Conservation (phyloP, 2,113 vertebrate species). For the Lamprotornis superbus region DNA sequence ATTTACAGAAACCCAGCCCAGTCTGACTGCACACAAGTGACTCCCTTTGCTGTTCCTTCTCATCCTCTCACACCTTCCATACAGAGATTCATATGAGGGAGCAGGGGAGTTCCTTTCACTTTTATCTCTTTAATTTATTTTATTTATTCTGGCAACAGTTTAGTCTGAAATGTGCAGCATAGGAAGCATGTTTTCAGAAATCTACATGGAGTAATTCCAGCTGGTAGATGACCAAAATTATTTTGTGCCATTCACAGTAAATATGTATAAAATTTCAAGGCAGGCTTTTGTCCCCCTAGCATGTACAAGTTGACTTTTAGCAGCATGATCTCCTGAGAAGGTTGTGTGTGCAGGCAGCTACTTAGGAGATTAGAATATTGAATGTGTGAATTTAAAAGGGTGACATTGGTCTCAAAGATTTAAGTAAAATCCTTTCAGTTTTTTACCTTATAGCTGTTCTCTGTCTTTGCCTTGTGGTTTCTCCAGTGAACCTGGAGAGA, state of each 20-base stretch:
- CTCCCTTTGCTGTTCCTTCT: background rate
- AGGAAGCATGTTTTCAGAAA: background rate
- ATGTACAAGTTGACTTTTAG: background rate
- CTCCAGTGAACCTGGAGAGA: background rate
- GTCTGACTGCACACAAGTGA: background rate
- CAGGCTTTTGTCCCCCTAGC: accelerated
- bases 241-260: background rate
- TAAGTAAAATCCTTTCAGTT: background rate
- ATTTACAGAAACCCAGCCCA: background rate
- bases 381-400: background rate
- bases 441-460: background rate
- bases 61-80: background rate
- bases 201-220: background rate
- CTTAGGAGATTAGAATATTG: background rate
- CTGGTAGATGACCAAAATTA: background rate
- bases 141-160: background rate
- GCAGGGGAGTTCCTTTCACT: background rate
- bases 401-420: background rate
- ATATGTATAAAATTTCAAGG: background rate
- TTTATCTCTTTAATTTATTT: background rate
- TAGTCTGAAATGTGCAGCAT: background rate
- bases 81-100: too few species aligned
- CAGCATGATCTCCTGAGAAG: background rate
- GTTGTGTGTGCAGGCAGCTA: background rate
- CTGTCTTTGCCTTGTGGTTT: background rate